A percentile compares a stretch with the other conserved stretches of the same genome.
These are phyloP conservation scores for Pseudocheirus occidentalis DNA, from an alignment of 2,797 vertebrate species.

Conservation along the genomic window DNA sequence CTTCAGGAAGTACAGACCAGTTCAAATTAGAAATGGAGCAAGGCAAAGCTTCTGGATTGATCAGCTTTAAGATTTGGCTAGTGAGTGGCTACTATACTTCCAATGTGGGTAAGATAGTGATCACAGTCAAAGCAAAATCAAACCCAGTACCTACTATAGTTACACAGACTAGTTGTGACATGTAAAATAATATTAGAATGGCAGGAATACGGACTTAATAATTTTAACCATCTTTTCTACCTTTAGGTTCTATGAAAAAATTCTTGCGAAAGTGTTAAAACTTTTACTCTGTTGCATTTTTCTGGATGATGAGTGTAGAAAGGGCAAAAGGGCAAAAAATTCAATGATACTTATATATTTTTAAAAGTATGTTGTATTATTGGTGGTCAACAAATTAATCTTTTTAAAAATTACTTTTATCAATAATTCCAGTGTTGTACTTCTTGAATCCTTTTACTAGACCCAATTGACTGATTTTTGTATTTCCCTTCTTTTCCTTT, in stretches of 20 bases:
- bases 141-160: neutral
- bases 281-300: neutral
- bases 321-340: neutral
- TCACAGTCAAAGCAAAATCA: neutral
- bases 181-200: neutral
- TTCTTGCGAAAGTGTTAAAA: slow-evolving; percentile 33
- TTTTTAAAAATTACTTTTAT: slow-evolving; percentile 21
- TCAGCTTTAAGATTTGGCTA: neutral
- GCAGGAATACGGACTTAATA: slow-evolving; percentile 8
- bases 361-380: neutral
- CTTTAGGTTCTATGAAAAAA: slow-evolving; percentile 45
- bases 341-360: neutral
- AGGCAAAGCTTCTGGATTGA: neutral
- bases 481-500: neutral
- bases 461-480: neutral
- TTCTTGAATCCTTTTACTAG: neutral
- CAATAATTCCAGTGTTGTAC: neutral
- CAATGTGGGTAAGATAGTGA: neutral
- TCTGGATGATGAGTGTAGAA: slow-evolving; percentile 16
- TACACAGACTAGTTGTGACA: neutral
- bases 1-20: neutral
- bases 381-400: slow-evolving; percentile 37
- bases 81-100: neutral
- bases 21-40: neutral
- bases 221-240: slow-evolving; percentile 43